Evolutionary conservation across 2,797 vertebrate species (phyloP).

Genomic region (Semaprochilodus insignis): DNA sequence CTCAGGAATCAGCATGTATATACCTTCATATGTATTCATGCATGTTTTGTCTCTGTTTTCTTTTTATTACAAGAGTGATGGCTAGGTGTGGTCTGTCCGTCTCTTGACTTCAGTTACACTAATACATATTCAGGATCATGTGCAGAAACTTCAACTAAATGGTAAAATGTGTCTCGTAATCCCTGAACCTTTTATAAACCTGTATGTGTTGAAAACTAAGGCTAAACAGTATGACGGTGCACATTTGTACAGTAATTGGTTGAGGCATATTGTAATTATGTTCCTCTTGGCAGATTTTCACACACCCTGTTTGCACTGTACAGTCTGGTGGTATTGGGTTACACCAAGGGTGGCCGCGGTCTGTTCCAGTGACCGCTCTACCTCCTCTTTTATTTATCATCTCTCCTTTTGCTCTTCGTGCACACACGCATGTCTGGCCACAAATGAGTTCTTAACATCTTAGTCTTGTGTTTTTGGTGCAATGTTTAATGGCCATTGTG

Average conservation of each 20-base stretch:
- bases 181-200: neutral
- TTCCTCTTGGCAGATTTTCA: neutral
- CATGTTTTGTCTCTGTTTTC: too few species aligned
- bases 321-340: conserved; percentile 33
- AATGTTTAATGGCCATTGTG: neutral
- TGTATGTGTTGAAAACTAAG: neutral
- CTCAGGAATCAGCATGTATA: too few species aligned
- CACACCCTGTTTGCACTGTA: neutral
- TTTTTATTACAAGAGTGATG: neutral
- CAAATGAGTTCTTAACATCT: neutral
- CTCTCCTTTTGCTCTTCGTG: conserved; percentile 46
- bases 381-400: conserved; percentile 42
- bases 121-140: neutral
- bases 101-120: neutral
- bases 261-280: neutral
- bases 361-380: conserved; percentile 14
- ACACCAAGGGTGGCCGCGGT: conserved; percentile 16
- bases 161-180: neutral
- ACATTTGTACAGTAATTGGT: neutral
- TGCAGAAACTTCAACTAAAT: neutral
- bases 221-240: neutral
- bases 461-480: neutral
- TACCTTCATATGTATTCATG: too few species aligned
- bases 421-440: conserved; percentile 2
- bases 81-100: neutral